These are phyloP conservation scores for Alentia gelatinosa DNA, from an alignment of 2,888 invertebrate species.

Conservation along the genomic window DNA sequence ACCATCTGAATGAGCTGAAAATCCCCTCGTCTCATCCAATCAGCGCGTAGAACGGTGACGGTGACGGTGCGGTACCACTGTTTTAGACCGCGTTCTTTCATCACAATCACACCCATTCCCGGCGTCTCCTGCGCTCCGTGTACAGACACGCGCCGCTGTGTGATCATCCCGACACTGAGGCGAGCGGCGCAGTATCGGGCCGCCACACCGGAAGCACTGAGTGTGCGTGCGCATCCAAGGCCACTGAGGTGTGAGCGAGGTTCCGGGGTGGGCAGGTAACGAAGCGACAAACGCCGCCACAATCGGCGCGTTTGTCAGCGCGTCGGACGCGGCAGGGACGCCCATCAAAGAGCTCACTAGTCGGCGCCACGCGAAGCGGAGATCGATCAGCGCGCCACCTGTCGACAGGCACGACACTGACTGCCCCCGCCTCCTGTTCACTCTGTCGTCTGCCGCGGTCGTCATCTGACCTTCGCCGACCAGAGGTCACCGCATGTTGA, in stretches of 20 bases:
- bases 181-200: not conserved
- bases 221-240: not conserved
- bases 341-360: not conserved
- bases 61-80: no score
- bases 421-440: not conserved
- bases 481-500: no score
- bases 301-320: conserved; percentile 17
- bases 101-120: no score
- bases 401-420: not conserved
- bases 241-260: not conserved
- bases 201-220: not conserved
- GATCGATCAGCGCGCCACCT: conserved; percentile 1
- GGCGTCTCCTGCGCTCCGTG: no score
- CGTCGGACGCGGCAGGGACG: not conserved
- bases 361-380: not conserved
- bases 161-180: not conserved
- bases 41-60: no score
- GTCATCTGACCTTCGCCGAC: no score
- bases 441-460: no score
- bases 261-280: conserved; percentile 15
- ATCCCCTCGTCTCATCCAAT: no score
- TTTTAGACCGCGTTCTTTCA: no score
- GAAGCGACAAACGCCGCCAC: conserved; percentile 10
- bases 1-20: no score
- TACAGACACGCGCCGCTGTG: no score